Evolutionary conservation across 2,113 vertebrate genomes (phyloP).

Genomic region (Gallinago media): DNA sequence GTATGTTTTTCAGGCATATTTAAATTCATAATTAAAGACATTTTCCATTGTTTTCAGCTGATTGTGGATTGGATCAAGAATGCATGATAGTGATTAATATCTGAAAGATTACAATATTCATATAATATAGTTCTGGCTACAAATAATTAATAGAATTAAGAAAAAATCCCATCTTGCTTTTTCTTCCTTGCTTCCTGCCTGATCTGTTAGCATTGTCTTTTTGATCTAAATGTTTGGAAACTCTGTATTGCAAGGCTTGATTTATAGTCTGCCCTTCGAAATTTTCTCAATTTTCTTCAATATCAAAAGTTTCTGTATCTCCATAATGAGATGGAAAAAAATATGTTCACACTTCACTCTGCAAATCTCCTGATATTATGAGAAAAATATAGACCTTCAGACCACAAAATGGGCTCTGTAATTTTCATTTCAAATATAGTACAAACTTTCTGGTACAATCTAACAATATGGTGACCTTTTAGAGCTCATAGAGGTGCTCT

Average conservation of each 20-base stretch:
- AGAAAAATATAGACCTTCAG: not conserved
- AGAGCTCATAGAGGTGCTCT: not conserved
- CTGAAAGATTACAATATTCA: not conserved
- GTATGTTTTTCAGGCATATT: not conserved
- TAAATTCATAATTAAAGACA: not conserved
- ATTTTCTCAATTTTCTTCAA: not conserved
- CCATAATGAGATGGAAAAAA: not conserved
- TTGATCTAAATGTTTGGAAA: not conserved
- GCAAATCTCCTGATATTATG: not conserved
- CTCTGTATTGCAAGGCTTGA: not conserved
- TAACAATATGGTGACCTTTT: not conserved
- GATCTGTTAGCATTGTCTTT: not conserved
- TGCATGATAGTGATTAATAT: not conserved
- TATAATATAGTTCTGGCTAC: not conserved
- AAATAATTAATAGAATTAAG: not conserved
- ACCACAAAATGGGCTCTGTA: not conserved
- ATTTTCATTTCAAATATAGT: not conserved
- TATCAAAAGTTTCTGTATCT: not conserved
- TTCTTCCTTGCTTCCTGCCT: not conserved
- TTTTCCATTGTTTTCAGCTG: no score
- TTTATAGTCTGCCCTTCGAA: not conserved
- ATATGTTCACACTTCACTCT: not conserved
- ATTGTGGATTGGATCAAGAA: no score
- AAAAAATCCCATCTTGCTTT: not conserved
- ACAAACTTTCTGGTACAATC: not conserved